phyloP scores from a whole-genome alignment of 2,888 invertebrate genomes.

The Globia sparganii region DNA sequence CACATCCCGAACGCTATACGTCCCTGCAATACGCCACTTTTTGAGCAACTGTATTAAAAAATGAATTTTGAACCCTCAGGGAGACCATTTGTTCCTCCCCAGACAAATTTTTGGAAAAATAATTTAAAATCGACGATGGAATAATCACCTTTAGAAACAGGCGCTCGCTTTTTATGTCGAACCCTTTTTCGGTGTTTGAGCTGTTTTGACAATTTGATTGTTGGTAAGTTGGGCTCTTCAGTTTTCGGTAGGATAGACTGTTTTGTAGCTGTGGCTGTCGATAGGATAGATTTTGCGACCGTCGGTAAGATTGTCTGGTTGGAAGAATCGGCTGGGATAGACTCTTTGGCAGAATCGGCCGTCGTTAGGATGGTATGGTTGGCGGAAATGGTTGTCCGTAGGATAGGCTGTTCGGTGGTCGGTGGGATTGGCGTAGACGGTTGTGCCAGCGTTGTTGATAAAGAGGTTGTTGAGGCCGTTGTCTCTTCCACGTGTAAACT shows the following conservation, averaged over 20 bases:
- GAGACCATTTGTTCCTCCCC: background rate
- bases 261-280: background rate
- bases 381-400: background rate
- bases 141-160: slow-evolving; percentile 40
- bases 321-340: background rate
- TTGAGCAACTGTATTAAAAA: no score
- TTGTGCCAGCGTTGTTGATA: slow-evolving; percentile 9
- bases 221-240: background rate
- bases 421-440: background rate
- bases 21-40: no score
- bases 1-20: no score
- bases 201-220: background rate
- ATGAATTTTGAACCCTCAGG: no score
- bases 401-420: background rate
- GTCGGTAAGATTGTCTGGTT: background rate
- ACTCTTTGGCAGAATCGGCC: background rate
- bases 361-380: slow-evolving; percentile 1
- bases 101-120: background rate
- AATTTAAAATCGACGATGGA: background rate
- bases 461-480: background rate
- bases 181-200: background rate
- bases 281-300: background rate
- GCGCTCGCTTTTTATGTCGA: background rate
- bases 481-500: slow-evolving; percentile 13
- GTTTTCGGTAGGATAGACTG: background rate